These are phyloP conservation scores for Siniperca scherzeri DNA, from an alignment of 2,797 vertebrate species.

Conservation along the genomic window DNA sequence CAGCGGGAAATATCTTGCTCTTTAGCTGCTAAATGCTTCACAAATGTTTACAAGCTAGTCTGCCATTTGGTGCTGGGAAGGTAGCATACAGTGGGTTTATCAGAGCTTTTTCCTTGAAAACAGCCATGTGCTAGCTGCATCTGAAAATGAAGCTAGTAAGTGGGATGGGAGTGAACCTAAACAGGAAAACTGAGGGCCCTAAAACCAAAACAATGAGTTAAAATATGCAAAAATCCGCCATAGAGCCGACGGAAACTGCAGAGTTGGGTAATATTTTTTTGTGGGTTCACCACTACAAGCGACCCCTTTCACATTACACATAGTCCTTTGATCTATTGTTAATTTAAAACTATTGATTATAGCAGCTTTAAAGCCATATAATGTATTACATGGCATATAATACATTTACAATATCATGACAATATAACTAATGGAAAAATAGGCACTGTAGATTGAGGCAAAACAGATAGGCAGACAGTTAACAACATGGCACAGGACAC, in stretches of 20 bases:
- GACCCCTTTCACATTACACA: not conserved
- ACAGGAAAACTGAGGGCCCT: not conserved
- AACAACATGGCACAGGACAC: not conserved
- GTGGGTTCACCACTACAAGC: not conserved
- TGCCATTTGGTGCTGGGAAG: constrained; percentile 2
- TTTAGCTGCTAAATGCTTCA: not conserved
- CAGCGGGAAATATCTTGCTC: not conserved
- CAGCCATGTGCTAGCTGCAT: constrained; percentile 2
- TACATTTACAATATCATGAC: not conserved
- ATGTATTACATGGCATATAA: not conserved
- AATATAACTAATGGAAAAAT: not conserved
- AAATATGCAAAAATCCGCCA: not conserved
- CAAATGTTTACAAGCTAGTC: not conserved
- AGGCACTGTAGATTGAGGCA: not conserved
- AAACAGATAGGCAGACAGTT: not conserved
- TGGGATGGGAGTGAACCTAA: not conserved
- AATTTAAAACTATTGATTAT: constrained; percentile 1
- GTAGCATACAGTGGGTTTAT: not conserved
- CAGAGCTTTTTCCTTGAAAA: not conserved
- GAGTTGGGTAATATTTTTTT: not conserved
- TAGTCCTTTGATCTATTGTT: not conserved
- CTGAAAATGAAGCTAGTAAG: not conserved
- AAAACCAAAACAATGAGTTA: not conserved
- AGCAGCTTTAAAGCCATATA: constrained; percentile 6
- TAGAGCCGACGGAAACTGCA: not conserved